Conservation (phyloP, 2,113 vertebrate species). For the Platysternon megacephalum region DNA sequence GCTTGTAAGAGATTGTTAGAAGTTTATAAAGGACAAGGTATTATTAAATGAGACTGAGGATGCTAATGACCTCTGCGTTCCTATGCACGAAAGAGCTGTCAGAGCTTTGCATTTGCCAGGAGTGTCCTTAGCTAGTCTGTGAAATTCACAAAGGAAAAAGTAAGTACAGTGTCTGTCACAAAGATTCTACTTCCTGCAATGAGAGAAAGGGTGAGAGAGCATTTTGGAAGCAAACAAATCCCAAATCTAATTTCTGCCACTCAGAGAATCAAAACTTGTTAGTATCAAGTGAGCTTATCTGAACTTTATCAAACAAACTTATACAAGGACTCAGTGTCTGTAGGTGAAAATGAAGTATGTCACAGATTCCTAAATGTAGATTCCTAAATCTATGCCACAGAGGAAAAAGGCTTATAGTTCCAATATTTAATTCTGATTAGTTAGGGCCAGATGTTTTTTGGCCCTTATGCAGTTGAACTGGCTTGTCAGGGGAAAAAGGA, state of each 20-base stretch:
- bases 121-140: neutral
- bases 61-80: neutral
- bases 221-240: neutral
- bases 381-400: neutral
- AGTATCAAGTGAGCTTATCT: neutral
- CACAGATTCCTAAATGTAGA: neutral
- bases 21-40: neutral
- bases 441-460: neutral
- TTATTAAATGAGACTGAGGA: neutral
- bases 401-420: neutral
- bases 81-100: neutral
- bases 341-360: neutral
- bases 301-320: neutral
- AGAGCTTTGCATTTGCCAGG: neutral
- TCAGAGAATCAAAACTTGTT: neutral
- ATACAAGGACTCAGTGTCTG: neutral
- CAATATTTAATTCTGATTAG: neutral
- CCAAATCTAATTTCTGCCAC: neutral
- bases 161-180: neutral
- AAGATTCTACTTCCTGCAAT: neutral
- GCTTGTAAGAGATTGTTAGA: neutral
- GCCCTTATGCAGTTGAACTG: neutral
- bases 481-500: neutral
- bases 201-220: neutral
- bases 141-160: neutral